These are phyloP conservation scores for Pseudococcus jackbeardsleyi DNA, from an alignment of 2,888 invertebrate species.

Conservation along the genomic window DNA sequence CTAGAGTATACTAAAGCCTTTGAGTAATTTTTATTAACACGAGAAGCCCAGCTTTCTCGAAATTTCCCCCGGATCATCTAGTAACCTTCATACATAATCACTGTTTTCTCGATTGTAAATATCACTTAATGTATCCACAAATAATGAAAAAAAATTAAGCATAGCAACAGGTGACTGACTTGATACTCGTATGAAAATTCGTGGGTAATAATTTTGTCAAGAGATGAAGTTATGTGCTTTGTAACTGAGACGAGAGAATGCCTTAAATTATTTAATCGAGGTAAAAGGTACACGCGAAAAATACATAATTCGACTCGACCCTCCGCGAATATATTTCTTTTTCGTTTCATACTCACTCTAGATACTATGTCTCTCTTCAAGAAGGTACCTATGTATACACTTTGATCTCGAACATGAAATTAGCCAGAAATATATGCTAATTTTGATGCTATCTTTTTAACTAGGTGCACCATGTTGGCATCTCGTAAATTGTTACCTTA, in stretches of 20 bases:
- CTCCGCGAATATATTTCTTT: not conserved
- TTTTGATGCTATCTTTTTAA: conserved; percentile 13
- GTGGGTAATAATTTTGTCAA: not conserved
- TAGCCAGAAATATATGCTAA: not conserved
- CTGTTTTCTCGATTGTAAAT: not conserved
- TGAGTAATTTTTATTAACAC: not conserved
- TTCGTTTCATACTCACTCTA: not conserved
- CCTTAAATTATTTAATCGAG: conserved; percentile 6
- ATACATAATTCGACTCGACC: not conserved
- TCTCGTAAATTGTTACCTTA: not conserved
- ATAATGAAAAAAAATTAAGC: not conserved
- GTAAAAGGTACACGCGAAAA: conserved; percentile 7
- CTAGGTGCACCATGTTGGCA: not conserved
- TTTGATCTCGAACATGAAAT: not conserved
- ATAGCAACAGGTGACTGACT: not conserved
- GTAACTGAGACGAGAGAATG: not conserved
- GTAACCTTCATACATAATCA: not conserved
- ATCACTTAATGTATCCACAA: not conserved
- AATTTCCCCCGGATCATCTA: not conserved
- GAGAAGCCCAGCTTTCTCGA: not conserved
- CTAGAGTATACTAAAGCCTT: not conserved
- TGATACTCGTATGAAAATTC: not conserved
- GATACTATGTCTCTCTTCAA: not conserved
- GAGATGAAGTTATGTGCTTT: not conserved
- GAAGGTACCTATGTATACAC: not conserved